Conservation (phyloP, 2,797 vertebrate species). For the Ptychobarbus kaznakovi region DNA sequence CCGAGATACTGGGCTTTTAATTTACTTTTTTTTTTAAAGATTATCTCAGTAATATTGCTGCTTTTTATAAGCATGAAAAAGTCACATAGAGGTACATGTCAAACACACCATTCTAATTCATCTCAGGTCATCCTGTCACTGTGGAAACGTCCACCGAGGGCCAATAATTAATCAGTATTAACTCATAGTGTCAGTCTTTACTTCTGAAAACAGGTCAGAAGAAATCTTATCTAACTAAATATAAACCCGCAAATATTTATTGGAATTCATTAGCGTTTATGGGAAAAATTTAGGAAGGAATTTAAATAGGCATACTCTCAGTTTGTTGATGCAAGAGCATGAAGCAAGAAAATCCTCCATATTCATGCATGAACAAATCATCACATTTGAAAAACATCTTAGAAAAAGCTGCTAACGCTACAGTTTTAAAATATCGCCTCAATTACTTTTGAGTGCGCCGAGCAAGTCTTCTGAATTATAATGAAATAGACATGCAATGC, state of each 20-base stretch:
- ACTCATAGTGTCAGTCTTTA: slow-evolving; percentile 28
- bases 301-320: slow-evolving; percentile 23
- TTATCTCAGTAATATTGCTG: not conserved
- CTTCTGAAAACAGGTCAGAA: slow-evolving; percentile 12
- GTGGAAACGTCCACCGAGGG: not conserved
- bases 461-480: slow-evolving; percentile 49
- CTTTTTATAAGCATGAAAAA: not conserved
- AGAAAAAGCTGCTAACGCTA: slow-evolving; percentile 49
- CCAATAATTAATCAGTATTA: not conserved
- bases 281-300: not conserved
- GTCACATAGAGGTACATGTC: not conserved
- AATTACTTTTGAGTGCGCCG: slow-evolving; percentile 48
- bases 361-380: slow-evolving; percentile 52
- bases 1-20: not conserved
- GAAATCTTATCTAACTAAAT: slow-evolving; percentile 2
- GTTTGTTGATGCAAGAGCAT: slow-evolving; percentile 40
- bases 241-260: slow-evolving; percentile 31
- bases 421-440: slow-evolving; percentile 54
- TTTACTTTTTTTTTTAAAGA: not conserved
- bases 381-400: slow-evolving; percentile 50
- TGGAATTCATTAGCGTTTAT: slow-evolving; percentile 23
- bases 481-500: slow-evolving; percentile 42
- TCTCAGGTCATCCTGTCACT: slow-evolving; percentile 14
- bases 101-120: not conserved
- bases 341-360: slow-evolving; percentile 39